phyloP scores from a whole-genome alignment of 2,888 invertebrate species.

The Argyra leucocephala region DNA sequence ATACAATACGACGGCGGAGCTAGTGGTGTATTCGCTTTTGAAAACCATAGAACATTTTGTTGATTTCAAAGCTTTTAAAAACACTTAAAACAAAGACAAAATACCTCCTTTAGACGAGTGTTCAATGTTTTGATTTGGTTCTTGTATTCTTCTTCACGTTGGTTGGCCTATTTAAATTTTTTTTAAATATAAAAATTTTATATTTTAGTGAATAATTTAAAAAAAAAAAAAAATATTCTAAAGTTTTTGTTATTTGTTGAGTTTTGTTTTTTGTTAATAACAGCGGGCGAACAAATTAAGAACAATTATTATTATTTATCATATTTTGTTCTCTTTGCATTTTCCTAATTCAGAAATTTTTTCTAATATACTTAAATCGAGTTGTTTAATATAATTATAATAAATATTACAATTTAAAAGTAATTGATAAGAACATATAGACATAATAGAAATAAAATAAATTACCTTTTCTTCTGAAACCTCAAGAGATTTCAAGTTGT shows the following conservation, averaged over 20 bases:
- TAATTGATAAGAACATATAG: not conserved
- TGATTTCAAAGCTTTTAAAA: not conserved
- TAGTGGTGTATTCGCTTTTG: slow-evolving; percentile 10
- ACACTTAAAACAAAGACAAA: slow-evolving; percentile 13
- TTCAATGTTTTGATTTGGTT: slow-evolving; percentile 98
- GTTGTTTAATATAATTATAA: too few relatives aligned
- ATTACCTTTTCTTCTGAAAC: slow-evolving; percentile 98
- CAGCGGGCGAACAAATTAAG: not conserved
- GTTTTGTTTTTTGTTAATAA: not conserved
- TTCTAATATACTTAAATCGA: too few relatives aligned
- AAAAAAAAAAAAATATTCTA: too few relatives aligned
- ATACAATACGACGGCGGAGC: too few relatives aligned
- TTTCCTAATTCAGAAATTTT: too few relatives aligned
- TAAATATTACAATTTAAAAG: not conserved
- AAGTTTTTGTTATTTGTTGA: too few relatives aligned
- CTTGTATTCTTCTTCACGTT: slow-evolving; percentile 99
- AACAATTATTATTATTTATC: not conserved
- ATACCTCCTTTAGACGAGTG: slow-evolving; percentile 97
- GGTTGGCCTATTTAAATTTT: slow-evolving; percentile 70
- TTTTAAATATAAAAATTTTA: too few relatives aligned
- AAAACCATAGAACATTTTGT: slow-evolving; percentile 10
- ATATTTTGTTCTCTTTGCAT: not conserved
- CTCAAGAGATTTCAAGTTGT: slow-evolving; percentile 99
- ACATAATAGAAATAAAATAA: slow-evolving; percentile 16
- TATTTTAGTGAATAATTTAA: too few relatives aligned